These are phyloP conservation scores for Dromaius novaehollandiae DNA, from an alignment of 2,113 vertebrate species.

Conservation along the genomic window DNA sequence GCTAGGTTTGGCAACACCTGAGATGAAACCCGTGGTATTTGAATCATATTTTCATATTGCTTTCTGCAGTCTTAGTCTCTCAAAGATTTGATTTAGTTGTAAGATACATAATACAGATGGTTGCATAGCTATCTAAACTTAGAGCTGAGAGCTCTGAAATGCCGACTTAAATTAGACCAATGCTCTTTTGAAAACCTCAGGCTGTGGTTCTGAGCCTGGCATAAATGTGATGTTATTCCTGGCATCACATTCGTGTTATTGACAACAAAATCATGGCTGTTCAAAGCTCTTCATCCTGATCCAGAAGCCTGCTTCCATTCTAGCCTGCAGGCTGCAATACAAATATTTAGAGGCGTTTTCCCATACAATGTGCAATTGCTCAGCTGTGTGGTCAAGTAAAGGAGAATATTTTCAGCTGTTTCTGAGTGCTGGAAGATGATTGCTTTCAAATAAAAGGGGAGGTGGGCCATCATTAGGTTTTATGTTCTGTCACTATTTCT, in stretches of 20 bases:
- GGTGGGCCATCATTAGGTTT: not conserved
- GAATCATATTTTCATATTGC: not conserved
- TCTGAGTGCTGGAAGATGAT: not conserved
- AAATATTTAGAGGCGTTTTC: not conserved
- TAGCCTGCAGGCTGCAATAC: not conserved
- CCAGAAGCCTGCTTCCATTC: not conserved
- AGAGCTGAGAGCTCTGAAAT: conserved; percentile 27
- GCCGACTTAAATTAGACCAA: not conserved
- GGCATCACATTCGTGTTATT: conserved; percentile 16
- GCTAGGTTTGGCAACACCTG: not conserved
- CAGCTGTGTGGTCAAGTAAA: not conserved
- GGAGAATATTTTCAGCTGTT: not conserved
- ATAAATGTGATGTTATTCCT: conserved; percentile 54
- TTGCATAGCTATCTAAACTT: not conserved
- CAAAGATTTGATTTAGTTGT: not conserved
- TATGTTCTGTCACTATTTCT: not conserved
- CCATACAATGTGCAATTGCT: not conserved
- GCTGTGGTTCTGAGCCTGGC: conserved; percentile 41
- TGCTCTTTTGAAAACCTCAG: conserved; percentile 40
- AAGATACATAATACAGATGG: not conserved
- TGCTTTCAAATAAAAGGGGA: not conserved
- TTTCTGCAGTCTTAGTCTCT: not conserved
- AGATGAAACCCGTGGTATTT: not conserved
- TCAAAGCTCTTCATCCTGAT: not conserved
- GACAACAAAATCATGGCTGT: not conserved